Percentiles rank a stretch among this genome's conserved stretches.
These are phyloP conservation scores for Tribolium freemani DNA, from an alignment of 2,888 invertebrate genomes.

Conservation along the genomic window DNA sequence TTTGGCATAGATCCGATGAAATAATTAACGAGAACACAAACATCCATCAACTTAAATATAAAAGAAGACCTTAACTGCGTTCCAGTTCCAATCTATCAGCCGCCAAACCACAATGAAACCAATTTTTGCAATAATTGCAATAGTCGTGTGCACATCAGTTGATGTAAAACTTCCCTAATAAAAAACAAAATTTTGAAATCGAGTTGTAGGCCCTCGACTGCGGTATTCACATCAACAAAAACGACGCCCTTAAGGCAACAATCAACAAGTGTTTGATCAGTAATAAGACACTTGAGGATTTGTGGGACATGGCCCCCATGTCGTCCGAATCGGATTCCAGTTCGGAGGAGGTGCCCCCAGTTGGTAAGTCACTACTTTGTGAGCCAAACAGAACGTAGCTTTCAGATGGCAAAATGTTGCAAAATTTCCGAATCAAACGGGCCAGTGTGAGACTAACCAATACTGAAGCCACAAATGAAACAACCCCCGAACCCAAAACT, in stretches of 20 bases:
- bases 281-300: constrained; percentile 54
- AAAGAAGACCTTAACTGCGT: constrained; percentile 24
- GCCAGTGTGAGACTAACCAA: background rate
- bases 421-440: constrained; percentile 20
- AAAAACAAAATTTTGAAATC: background rate
- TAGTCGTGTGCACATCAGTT: background rate
- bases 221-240: constrained; percentile 52
- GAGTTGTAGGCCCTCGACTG: constrained; percentile 61
- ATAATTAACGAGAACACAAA: constrained; percentile 31
- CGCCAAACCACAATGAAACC: background rate
- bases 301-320: constrained; percentile 60
- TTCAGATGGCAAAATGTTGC: constrained; percentile 28
- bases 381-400: background rate
- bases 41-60: constrained; percentile 13
- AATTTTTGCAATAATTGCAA: background rate
- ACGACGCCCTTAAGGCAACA: constrained; percentile 48
- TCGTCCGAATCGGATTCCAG: constrained; percentile 26
- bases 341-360: constrained; percentile 20
- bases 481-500: background rate
- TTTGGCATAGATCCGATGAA: constrained; percentile 57
- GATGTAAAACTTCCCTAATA: background rate
- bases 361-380: constrained; percentile 7
- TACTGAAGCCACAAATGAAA: background rate
- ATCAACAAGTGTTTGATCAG: constrained; percentile 53
- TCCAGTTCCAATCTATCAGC: background rate